Base-by-base conservation (phyloP, 2,797 vertebrate genomes). In the Microcaecilia unicolor region DNA sequence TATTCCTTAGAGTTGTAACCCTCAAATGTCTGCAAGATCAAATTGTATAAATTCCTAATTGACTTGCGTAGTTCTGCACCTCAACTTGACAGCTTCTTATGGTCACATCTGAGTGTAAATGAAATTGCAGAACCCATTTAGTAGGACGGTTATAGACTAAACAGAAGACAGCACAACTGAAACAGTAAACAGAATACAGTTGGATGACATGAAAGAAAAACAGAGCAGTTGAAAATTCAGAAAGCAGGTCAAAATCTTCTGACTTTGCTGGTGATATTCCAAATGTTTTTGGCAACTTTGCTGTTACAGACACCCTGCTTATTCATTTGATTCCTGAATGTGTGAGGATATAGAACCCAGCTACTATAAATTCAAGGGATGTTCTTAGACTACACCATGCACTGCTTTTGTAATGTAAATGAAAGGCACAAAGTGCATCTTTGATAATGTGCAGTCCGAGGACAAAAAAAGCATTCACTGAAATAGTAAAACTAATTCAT, bases 361-460 rank as follows among this genome's bases (percentile, higher is more conserved):
- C 76, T 66, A 54, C 69, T 80, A 44, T 74, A 79, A 80, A 79
- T 81, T 77, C 80, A 74, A 51, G 64, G 75, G 66, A 40, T 67
- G 72, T 73, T 79, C 75, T 71, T 58, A 49, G 20, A 33, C 71
- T 64, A 57, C 65, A 50, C 34, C 27, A 56, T 56, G 74, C 73
- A 41, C 70, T 20, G 62, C 72, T 86, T 87, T 88, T 88, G 81
- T 85, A 61, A 87, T 87, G 83, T 78, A 91, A 92, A 93, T 88
- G 59, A 67, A 27, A 76, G 72, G 70, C 83, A 82, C 85, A 87
- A 74, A 86, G 78, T 76, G 78, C 77, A 73, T 80, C 84, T 89
- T 91, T 89, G 88, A 91, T 90, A 83, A 76, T 78, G 85, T 86
- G 84, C 83, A 82, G 70, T 80, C 64, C 74, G 78, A 70, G 74